These are phyloP conservation scores for Melieria picta DNA, from an alignment of 2,888 invertebrate species.

Conservation along the genomic window DNA sequence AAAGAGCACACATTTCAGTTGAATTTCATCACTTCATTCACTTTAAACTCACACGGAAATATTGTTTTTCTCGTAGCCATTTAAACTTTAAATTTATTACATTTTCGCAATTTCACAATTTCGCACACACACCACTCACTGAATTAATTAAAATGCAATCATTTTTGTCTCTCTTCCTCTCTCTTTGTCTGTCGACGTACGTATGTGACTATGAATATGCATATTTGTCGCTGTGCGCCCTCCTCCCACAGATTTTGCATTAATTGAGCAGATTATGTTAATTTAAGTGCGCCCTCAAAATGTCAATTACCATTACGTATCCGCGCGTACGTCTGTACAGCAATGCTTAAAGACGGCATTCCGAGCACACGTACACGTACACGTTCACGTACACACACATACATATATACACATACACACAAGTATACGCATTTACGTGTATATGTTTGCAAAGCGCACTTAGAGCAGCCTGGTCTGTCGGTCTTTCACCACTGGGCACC, in stretches of 20 bases:
- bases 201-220: neutral
- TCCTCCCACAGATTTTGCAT: conserved; percentile 47
- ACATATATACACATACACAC: conserved; percentile 7
- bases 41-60: too few species aligned
- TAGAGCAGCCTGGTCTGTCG: conserved; percentile 7
- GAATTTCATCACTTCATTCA: too few species aligned
- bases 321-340: too few species aligned
- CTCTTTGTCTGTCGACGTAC: neutral
- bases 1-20: too few species aligned
- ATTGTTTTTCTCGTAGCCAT: too few species aligned
- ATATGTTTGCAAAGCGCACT: conserved; percentile 6
- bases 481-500: conserved; percentile 53
- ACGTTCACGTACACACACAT: neutral
- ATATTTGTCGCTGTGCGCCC: neutral
- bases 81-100: conserved; percentile 2
- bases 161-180: conserved; percentile 23
- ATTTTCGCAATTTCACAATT: conserved; percentile 15
- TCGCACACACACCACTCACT: conserved; percentile 20
- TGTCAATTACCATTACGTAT: conserved; percentile 26
- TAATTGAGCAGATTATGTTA: conserved; percentile 55
- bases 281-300: conserved; percentile 49
- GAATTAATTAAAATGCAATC: conserved; percentile 30
- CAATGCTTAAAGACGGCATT: neutral
- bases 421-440: conserved; percentile 46
- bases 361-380: too few species aligned